These are phyloP conservation scores for Epinephelus malabaricus DNA, from an alignment of 2,797 vertebrate species.

Conservation along the genomic window DNA sequence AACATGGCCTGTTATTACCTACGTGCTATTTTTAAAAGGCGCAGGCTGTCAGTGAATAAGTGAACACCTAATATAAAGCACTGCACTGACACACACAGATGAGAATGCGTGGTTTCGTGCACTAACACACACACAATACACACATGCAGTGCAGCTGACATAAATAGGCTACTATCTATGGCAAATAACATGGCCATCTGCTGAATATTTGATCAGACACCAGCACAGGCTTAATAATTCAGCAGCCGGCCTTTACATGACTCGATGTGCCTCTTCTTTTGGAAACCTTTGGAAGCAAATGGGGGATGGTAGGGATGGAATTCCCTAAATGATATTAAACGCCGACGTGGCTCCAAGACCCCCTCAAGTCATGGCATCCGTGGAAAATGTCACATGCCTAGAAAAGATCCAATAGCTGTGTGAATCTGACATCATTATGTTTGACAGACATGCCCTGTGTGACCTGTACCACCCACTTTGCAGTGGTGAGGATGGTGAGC, in stretches of 20 bases:
- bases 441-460: constrained; percentile 23
- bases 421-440: constrained; percentile 26
- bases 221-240: constrained; percentile 63
- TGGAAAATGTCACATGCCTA: constrained; percentile 39
- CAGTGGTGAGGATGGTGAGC: constrained; percentile 2
- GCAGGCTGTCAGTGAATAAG: constrained; percentile 3
- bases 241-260: constrained; percentile 39
- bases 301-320: neutral
- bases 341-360: neutral
- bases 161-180: constrained; percentile 51
- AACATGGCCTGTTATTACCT: neutral
- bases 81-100: constrained; percentile 3
- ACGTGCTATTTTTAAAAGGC: neutral
- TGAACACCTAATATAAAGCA: neutral
- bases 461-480: constrained; percentile 17
- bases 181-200: constrained; percentile 44
- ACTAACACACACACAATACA: neutral
- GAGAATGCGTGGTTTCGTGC: neutral
- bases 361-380: constrained; percentile 11
- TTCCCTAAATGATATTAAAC: constrained; percentile 21
- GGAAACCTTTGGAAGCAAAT: constrained; percentile 8
- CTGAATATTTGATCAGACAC: constrained; percentile 71
- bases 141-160: constrained; percentile 28
- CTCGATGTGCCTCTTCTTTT: constrained; percentile 26
- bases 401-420: constrained; percentile 20